Base-by-base conservation (phyloP, 1,140 invertebrate genomes). In the Stegodyphus mimosarum region DNA sequence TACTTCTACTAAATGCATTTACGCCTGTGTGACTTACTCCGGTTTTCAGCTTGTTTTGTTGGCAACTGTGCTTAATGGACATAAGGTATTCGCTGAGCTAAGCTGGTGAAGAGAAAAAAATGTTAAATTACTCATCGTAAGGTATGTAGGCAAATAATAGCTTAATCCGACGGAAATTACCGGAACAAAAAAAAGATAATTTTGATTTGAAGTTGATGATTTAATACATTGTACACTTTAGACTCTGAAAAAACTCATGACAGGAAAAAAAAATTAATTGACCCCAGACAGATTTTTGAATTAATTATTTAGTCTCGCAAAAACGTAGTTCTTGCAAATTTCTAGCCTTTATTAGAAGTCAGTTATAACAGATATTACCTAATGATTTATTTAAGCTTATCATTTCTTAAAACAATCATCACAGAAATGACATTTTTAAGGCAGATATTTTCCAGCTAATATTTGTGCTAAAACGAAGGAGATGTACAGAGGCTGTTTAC, bases 41-140 rank as follows among this genome's bases (percentile, higher is more conserved):
- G 64, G 81, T 83, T 83, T 83, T 83, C 13, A 83, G 71, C 81
- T 83, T 83, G 72, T 75, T 83, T 83, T 83, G 72, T 53, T 75
- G 48, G 72, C 81, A 83, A 83, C 81, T 83, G 81, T 60, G 50
- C 48, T 75, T 83, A 83, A 83, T 83, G 81, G 81, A 83, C 81
- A 83, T 76, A 18, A 55, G 81, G 70, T 74, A 66, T 83, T 55
- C 78, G 53, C 78, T 60, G 18, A 49, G 53, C 17, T 60, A 81
- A 81, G 66, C 66, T 48, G 5, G 18, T 70, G 15, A 79, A 33
- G 63, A 51, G 17, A 70, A 64, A 77, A 78, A 78, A 69, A 18
- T 18, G 11, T 15, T 78, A 69, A 71, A 81, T 81, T 55, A 71
- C 50, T 15, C 9, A 55, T 81, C 49, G 69, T n/a, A 60, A 60